Conservation (phyloP, 2,888 invertebrate species). For the Mongoloraphidia duomilia region DNA sequence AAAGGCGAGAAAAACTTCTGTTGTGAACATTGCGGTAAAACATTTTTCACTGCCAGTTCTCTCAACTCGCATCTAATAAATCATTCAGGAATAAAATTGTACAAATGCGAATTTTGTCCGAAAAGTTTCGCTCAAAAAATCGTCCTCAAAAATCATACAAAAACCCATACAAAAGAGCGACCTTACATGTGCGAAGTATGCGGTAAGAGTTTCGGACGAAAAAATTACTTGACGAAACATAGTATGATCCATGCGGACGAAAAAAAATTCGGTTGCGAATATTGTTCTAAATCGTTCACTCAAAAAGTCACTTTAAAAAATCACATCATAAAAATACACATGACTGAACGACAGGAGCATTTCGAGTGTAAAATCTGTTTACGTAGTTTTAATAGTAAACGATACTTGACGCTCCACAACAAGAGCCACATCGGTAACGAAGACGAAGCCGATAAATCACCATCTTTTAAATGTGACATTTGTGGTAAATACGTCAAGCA, state of each 20-base stretch:
- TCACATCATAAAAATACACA: not conserved
- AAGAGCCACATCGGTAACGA: too few relatives aligned
- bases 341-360: too few relatives aligned
- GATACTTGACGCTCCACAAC: too few relatives aligned
- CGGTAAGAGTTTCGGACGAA: constrained; percentile 2
- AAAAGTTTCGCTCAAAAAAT: constrained; percentile 5
- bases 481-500: too few relatives aligned
- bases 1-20: too few relatives aligned
- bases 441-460: too few relatives aligned
- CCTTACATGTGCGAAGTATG: constrained; percentile 5
- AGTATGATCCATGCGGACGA: constrained; percentile 4
- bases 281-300: not conserved
- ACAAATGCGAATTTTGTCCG: constrained; percentile 1
- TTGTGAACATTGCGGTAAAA: too few relatives aligned
- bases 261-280: not conserved
- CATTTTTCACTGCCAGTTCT: too few relatives aligned
- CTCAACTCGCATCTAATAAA: too few relatives aligned
- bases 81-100: not conserved
- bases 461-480: too few relatives aligned
- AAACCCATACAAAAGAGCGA: constrained; percentile 2
- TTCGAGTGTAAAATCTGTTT: too few relatives aligned
- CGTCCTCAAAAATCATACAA: constrained; percentile 4
- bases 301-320: constrained; percentile 2
- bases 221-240: constrained; percentile 2
- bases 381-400: too few relatives aligned